phyloP scores from a whole-genome alignment of 2,888 invertebrate species.

The Conus canariensis region DNA sequence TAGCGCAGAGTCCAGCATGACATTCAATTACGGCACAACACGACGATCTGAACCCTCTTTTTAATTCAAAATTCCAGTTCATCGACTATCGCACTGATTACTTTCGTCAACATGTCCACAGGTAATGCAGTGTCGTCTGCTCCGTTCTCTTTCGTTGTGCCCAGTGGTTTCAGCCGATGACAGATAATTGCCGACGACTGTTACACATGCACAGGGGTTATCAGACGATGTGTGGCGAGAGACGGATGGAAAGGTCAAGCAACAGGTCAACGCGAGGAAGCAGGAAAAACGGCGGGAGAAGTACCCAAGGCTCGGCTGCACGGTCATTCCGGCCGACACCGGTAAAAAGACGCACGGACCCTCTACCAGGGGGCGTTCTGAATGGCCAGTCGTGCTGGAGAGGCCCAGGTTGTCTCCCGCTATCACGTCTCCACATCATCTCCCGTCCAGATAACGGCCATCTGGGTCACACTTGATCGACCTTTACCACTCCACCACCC shows the following conservation, averaged over 20 bases:
- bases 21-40: no score
- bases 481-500: neutral
- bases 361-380: neutral
- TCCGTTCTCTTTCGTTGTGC: no score
- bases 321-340: neutral
- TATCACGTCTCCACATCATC: neutral
- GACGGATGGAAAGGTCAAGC: neutral
- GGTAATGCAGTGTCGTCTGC: no score
- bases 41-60: no score
- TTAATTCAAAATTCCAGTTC: no score
- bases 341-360: neutral
- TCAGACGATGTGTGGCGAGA: neutral
- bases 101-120: no score
- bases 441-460: neutral
- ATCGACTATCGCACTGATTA: no score
- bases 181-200: no score
- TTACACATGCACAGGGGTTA: neutral
- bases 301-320: no score
- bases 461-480: neutral
- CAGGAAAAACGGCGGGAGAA: neutral
- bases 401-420: neutral
- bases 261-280: neutral
- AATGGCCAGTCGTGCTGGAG: neutral
- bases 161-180: no score
- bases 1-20: no score